Evolutionary conservation across 2,888 invertebrate species (phyloP).

Genomic region (Sphaerophoria taeniata): DNA sequence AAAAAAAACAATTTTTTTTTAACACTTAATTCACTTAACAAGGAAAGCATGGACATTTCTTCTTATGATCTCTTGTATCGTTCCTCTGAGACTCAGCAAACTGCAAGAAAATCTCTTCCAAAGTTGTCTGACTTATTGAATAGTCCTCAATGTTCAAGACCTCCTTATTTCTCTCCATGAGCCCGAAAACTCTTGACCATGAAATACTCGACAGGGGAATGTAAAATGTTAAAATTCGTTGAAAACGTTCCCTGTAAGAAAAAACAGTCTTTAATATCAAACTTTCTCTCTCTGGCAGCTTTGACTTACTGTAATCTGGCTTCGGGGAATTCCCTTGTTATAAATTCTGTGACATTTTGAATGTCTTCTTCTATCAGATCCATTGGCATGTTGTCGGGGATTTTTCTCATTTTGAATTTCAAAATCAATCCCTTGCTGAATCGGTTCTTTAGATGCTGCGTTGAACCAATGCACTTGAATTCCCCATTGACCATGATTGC

Average conservation of each 20-base stretch:
- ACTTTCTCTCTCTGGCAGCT: slow-evolving; percentile 69
- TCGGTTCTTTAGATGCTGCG: slow-evolving; percentile 89
- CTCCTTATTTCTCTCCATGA: slow-evolving; percentile 86
- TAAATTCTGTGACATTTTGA: slow-evolving; percentile 78
- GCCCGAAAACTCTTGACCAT: slow-evolving; percentile 88
- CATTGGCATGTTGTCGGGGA: slow-evolving; percentile 32
- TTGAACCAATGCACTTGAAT: slow-evolving; percentile 88
- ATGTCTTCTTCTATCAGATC: slow-evolving; percentile 76
- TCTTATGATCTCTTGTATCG: slow-evolving; percentile 25
- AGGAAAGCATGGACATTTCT: no score
- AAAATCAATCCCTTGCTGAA: slow-evolving; percentile 84
- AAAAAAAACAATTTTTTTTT: no score
- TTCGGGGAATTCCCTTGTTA: slow-evolving; percentile 76
- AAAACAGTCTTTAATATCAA: slow-evolving; percentile 76
- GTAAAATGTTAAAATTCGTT: slow-evolving; percentile 88
- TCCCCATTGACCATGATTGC: slow-evolving; percentile 91
- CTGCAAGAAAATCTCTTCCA: slow-evolving; percentile 90
- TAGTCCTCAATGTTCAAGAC: slow-evolving; percentile 89
- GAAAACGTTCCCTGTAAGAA: slow-evolving; percentile 87
- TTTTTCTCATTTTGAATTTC: slow-evolving; percentile 77
- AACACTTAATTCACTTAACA: neutral
- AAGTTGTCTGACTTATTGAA: slow-evolving; percentile 90
- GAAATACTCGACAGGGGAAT: slow-evolving; percentile 84
- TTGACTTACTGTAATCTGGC: slow-evolving; percentile 78
- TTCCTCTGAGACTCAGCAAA: slow-evolving; percentile 85